Percentiles rank a stretch among this genome's conserved stretches.
phyloP scores from a whole-genome alignment of 1,140 invertebrate genomes.

The Aricia agestis region DNA sequence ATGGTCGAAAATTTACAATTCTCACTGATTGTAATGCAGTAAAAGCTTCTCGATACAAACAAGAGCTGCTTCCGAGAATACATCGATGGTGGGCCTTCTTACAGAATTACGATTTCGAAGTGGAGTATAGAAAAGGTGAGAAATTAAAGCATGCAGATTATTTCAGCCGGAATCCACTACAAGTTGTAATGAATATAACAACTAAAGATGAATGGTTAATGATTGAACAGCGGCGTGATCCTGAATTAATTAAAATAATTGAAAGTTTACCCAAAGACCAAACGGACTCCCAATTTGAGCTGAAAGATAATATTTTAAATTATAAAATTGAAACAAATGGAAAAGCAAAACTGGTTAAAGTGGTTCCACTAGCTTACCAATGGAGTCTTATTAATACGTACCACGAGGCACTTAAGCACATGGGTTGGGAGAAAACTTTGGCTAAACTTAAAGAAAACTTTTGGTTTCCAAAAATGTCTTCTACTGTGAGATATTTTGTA shows the following conservation, averaged over 20 bases:
- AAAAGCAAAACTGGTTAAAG: too few relatives aligned
- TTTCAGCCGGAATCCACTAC: constrained; percentile 32
- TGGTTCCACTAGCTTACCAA: too few relatives aligned
- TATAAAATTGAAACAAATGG: too few relatives aligned
- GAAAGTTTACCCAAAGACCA: too few relatives aligned
- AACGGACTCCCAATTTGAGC: too few relatives aligned
- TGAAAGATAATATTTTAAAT: too few relatives aligned
- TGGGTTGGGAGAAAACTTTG: constrained; percentile 20
- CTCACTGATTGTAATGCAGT: constrained; percentile 32
- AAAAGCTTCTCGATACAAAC: constrained; percentile 24
- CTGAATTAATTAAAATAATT: constrained; percentile 24
- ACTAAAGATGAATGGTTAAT: constrained; percentile 24
- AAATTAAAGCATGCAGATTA: constrained; percentile 32
- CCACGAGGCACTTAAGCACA: constrained; percentile 15
- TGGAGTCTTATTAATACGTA: constrained; percentile 35
- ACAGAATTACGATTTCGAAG: constrained; percentile 31
- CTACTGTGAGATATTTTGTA: constrained; percentile 33
- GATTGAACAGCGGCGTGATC: constrained; percentile 29
- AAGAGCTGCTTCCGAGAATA: constrained; percentile 26
- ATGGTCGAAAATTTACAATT: constrained; percentile 30
- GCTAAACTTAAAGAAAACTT: constrained; percentile 14
- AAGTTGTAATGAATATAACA: constrained; percentile 19
- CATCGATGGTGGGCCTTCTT: constrained; percentile 34
- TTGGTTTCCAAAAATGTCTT: constrained; percentile 30
- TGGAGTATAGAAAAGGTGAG: constrained; percentile 32